A percentile compares a stretch with the other conserved stretches of the same genome.
phyloP scores from a whole-genome alignment of 2,888 invertebrate species.

The Ormyrus pomaceus region DNA sequence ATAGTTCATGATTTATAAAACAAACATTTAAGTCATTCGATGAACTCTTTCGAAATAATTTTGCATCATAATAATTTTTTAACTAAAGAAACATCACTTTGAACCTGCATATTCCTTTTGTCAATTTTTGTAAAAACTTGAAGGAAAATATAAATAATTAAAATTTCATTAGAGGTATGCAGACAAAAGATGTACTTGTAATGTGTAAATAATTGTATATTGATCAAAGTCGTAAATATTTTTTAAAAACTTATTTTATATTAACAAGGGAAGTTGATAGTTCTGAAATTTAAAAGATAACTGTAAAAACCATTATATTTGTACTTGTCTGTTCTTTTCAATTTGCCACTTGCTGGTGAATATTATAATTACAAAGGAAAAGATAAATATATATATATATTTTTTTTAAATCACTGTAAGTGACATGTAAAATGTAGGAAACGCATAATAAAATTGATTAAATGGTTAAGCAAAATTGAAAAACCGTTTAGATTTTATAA shows the following conservation, averaged over 20 bases:
- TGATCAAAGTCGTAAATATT: background rate
- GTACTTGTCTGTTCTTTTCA: too few relatives aligned
- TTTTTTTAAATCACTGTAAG: conserved; percentile 8
- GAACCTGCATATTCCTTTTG: conserved; percentile 38
- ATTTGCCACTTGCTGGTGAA: too few relatives aligned
- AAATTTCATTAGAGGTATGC: conserved; percentile 13
- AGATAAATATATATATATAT: background rate
- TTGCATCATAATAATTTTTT: conserved; percentile 3
- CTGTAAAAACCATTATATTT: background rate
- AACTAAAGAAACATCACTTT: background rate
- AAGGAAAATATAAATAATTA: background rate
- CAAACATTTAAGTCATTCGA: conserved; percentile 15
- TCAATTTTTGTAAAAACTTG: conserved; percentile 19
- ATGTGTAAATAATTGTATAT: conserved; percentile 9
- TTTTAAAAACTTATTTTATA: background rate
- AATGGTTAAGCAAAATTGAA: conserved; percentile 8
- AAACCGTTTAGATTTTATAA: conserved; percentile 24
- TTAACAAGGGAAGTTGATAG: background rate
- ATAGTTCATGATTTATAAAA: conserved; percentile 1
- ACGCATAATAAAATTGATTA: conserved; percentile 1
- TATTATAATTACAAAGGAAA: background rate
- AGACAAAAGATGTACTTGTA: conserved; percentile 15
- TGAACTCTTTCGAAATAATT: conserved; percentile 23
- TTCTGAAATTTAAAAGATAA: background rate
- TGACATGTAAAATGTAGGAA: background rate